Conservation (phyloP, 2,888 invertebrate species). For the Leucophenga maculata region DNA sequence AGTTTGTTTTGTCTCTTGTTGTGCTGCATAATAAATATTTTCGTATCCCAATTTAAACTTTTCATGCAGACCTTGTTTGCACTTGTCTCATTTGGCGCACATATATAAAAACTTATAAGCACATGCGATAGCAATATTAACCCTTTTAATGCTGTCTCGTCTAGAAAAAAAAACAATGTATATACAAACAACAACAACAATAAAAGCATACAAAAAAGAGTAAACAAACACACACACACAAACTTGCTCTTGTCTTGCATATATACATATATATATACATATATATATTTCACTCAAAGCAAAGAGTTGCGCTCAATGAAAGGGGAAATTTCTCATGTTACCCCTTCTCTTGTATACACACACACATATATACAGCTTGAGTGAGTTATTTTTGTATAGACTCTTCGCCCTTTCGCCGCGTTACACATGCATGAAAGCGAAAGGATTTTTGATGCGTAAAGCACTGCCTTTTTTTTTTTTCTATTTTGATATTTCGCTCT, state of each 20-base stretch:
- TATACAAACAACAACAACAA: slow-evolving; percentile 28
- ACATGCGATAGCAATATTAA: slow-evolving; percentile 63
- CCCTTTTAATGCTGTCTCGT: slow-evolving; percentile 69
- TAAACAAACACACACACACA: slow-evolving; percentile 13
- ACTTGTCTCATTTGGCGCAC: slow-evolving; percentile 15
- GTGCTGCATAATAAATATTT: too few species aligned
- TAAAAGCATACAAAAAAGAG: background rate
- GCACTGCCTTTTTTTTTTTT: too few species aligned
- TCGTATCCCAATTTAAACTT: too few species aligned
- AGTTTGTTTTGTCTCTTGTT: too few species aligned
- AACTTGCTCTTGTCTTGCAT: slow-evolving; percentile 35
- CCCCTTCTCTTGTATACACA: slow-evolving; percentile 6
- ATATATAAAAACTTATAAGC: slow-evolving; percentile 34
- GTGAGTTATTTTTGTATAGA: slow-evolving; percentile 46
- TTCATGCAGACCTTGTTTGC: background rate
- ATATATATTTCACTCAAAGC: background rate
- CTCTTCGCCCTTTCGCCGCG: slow-evolving; percentile 35
- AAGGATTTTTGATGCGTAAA: slow-evolving; percentile 46
- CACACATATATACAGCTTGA: slow-evolving; percentile 34
- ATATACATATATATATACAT: background rate
- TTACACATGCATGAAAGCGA: slow-evolving; percentile 49
- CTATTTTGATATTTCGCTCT: slow-evolving; percentile 5
- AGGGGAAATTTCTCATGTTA: slow-evolving; percentile 5
- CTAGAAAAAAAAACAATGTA: slow-evolving; percentile 40
- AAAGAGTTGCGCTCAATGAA: slow-evolving; percentile 9